Evolutionary conservation across 2,797 vertebrate species (phyloP), one percentile per base, ranked within the genome.

Genomic region (Antrozous pallidus): DNA sequence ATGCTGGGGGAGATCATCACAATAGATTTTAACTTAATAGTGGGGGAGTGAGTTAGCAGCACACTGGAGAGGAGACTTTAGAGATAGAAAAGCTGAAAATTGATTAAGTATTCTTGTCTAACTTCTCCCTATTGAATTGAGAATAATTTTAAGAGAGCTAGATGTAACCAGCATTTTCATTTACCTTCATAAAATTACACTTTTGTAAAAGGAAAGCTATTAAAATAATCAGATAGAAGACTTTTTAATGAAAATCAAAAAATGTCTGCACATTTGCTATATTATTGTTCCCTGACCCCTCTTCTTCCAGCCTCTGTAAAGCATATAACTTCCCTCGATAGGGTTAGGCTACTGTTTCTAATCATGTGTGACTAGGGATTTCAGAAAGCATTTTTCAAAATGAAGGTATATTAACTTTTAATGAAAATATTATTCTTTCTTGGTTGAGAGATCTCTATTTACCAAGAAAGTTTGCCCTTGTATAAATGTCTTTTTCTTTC

Each of bases 341-440:
- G 47, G 8, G 71, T 92, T 31, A 82, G 40, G 18, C 5, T 38
- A 16, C 33, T 51, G 40, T 84, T 79, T 79, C 33, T 86, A 38
- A 6, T 87, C 8, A 6, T 63, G 4, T 58, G 4, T 88, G 69
- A 90, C 36, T 26, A 70, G 2, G 40, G 8, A 24, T 77, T 96
- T 92, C 61, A 67, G 42, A 94, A 31, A 80, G 40, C 6, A 69
- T 94, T 95, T 95, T 95, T 94, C 8, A 75, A 86, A 95, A 74
- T 78, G 10, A 20, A n/a, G 73, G 0, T 70, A 5, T 90, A 18
- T 96, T 92, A 90, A 63, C 8, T 61, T 90, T 96, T 91, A 96
- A 79, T 90, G 20, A 96, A 40, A 96, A 65, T 22, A 80, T 94
- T 92, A 58, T 45, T 96, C 84, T 74, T 94, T 88, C 49, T 70